Evolutionary conservation across 2,113 vertebrate species (phyloP).

Genomic region (Cyphomyrus discorhynchus): DNA sequence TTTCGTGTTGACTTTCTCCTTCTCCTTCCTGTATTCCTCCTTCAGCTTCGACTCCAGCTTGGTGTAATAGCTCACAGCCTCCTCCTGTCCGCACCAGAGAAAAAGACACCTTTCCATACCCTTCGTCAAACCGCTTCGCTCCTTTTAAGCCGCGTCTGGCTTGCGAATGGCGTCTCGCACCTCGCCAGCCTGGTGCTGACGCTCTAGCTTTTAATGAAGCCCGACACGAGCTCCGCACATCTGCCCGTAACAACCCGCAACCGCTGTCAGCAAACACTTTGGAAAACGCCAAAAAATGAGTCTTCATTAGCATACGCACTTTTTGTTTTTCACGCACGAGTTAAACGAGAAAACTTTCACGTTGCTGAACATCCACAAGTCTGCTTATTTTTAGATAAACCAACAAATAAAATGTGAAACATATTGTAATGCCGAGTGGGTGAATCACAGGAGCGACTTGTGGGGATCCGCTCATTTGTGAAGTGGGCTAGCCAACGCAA

Average conservation of each 20-base stretch:
- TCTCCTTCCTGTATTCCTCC: conserved; percentile 90
- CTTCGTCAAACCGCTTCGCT: background rate
- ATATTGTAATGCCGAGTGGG: background rate
- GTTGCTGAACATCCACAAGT: background rate
- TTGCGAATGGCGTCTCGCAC: background rate
- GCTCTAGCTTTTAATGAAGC: background rate
- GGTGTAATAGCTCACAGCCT: conserved; percentile 88
- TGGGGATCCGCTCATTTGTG: background rate
- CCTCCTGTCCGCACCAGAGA: conserved; percentile 63
- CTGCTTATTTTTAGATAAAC: background rate
- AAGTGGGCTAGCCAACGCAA: background rate
- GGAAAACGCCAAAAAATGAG: background rate
- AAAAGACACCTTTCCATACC: background rate
- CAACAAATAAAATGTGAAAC: background rate
- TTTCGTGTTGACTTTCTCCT: conserved; percentile 93
- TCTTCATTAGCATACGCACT: background rate
- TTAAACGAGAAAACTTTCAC: background rate
- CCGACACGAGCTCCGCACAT: background rate
- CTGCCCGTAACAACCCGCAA: no score
- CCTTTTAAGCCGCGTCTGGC: background rate
- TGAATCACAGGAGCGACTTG: background rate
- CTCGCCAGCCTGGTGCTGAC: background rate
- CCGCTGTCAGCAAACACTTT: background rate
- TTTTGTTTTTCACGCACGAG: background rate
- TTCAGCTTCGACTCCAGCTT: conserved; percentile 86